A percentile compares a stretch with the other conserved stretches of the same genome.
Conservation (phyloP, 2,113 vertebrate species). For the Lipotes vexillifer region DNA sequence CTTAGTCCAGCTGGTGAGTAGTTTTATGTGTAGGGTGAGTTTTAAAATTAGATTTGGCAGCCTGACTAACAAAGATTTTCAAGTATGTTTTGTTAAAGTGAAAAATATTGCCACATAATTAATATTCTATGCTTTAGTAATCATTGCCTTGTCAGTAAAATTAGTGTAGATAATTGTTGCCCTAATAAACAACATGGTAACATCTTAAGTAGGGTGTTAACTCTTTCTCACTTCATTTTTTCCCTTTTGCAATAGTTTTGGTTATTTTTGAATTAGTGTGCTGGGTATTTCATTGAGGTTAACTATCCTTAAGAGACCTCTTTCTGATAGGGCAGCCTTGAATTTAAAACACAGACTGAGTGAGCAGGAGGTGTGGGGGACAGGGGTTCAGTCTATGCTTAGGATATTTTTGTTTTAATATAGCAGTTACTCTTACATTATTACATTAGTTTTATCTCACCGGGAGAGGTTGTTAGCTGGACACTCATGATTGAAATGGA, state of each 20-base stretch:
- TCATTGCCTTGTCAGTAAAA: neutral
- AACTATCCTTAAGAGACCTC: constrained; percentile 35
- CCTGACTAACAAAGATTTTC: constrained; percentile 11
- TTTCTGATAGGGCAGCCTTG: constrained; percentile 15
- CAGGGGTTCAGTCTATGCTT: neutral
- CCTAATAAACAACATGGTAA: neutral
- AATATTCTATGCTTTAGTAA: constrained; percentile 11
- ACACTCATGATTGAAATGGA: neutral
- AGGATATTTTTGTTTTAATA: constrained; percentile 21
- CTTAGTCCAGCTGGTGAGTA: neutral
- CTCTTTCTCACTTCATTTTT: neutral
- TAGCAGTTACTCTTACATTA: neutral
- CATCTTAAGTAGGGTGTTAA: neutral
- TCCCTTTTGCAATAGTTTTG: constrained; percentile 33
- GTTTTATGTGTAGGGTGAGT: constrained; percentile 15
- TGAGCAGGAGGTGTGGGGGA: neutral
- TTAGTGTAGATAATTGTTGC: constrained; percentile 4
- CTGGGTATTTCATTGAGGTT: constrained; percentile 13
- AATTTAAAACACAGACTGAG: constrained; percentile 14
- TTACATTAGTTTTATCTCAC: neutral
- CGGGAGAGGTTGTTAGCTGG: neutral
- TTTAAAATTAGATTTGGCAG: constrained; percentile 42
- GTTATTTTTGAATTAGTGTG: constrained; percentile 36
- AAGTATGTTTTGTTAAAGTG: constrained; percentile 16
- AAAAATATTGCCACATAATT: constrained; percentile 8